phyloP scores from a whole-genome alignment of 2,113 vertebrate species.

The Psittacus erithacus region DNA sequence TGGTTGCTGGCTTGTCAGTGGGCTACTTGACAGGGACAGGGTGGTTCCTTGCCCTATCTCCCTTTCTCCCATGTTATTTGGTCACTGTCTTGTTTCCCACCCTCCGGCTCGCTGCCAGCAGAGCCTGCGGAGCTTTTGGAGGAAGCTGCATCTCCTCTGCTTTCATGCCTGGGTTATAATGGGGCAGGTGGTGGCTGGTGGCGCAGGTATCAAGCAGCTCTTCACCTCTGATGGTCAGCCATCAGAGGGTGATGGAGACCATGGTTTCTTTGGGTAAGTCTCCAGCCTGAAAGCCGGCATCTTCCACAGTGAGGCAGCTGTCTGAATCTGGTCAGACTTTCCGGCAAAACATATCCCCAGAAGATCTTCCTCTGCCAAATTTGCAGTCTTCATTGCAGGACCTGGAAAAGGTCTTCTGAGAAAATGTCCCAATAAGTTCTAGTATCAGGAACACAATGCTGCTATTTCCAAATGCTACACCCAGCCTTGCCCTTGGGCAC shows the following conservation, averaged over 20 bases:
- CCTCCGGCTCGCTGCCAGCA: accelerated
- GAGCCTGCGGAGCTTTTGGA: not conserved
- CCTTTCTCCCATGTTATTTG: not conserved
- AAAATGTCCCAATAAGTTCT: not conserved
- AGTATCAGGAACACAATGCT: not conserved
- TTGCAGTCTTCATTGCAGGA: not conserved
- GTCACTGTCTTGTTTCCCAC: accelerated
- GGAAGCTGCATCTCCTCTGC: not conserved
- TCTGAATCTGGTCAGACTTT: not conserved
- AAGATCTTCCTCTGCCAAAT: not conserved
- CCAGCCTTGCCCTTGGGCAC: not conserved
- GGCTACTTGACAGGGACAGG: not conserved
- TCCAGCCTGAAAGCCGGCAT: not conserved
- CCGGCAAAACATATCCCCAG: accelerated
- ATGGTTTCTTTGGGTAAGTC: not conserved
- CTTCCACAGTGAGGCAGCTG: not conserved
- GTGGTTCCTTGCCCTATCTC: accelerated
- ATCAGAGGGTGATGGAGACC: not conserved
- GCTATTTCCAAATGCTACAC: not conserved
- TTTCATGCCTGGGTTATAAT: accelerated
- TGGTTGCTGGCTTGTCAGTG: not conserved
- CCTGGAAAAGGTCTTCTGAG: not conserved
- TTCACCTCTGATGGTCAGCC: not conserved
- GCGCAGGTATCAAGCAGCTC: not conserved
- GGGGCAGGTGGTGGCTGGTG: not conserved